Conservation (phyloP, 1,140 invertebrate genomes). For the Drosophila obscura region DNA sequence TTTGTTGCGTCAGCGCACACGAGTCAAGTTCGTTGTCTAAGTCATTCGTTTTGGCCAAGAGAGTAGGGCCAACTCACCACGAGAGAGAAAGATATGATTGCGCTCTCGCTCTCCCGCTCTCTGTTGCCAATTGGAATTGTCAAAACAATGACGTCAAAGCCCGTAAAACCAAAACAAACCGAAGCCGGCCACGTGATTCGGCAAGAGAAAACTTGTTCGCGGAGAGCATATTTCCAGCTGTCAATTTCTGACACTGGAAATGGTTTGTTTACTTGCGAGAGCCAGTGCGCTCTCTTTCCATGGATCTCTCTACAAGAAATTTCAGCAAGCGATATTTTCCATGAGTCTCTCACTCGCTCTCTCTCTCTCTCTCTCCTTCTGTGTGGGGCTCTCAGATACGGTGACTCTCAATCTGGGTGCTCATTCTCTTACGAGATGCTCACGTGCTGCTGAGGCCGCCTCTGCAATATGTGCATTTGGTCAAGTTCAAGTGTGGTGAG, state of each 20-base stretch:
- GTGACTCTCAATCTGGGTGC: background rate
- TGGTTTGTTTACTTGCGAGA: constrained; percentile 67
- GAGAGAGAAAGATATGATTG: background rate
- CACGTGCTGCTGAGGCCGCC: constrained; percentile 47
- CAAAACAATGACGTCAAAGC: constrained; percentile 73
- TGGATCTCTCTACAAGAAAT: too few species aligned
- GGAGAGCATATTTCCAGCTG: constrained; percentile 38
- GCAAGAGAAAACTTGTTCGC: constrained; percentile 55
- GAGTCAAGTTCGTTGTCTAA: constrained; percentile 71
- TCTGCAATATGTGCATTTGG: constrained; percentile 82
- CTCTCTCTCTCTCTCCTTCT: constrained; percentile 6
- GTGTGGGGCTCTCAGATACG: background rate
- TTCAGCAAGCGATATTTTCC: too few species aligned
- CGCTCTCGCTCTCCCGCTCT: background rate
- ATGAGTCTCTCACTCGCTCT: background rate
- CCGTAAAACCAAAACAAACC: constrained; percentile 76
- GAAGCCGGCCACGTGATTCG: constrained; percentile 75
- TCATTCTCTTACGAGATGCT: constrained; percentile 7
- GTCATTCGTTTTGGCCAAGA: constrained; percentile 59
- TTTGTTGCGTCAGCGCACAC: constrained; percentile 44
- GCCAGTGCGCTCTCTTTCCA: background rate
- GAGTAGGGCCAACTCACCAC: constrained; percentile 14
- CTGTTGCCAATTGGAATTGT: constrained; percentile 69
- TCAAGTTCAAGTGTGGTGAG: constrained; percentile 80
- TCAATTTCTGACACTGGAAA: constrained; percentile 52